These are phyloP conservation scores for Pipistrellus kuhlii DNA, from an alignment of 2,797 vertebrate genomes.

Conservation along the genomic window DNA sequence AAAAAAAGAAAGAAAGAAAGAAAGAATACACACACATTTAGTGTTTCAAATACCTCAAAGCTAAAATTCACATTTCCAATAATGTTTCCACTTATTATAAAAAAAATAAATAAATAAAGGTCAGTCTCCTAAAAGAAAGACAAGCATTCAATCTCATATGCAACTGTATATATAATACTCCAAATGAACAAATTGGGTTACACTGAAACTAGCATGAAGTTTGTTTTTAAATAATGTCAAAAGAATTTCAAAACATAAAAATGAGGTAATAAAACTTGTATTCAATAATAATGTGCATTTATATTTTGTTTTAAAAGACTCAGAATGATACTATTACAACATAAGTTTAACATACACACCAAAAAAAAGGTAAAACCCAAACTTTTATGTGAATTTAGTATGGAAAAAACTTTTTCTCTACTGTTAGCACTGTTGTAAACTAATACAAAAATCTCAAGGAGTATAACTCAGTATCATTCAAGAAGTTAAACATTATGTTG, in stretches of 20 bases:
- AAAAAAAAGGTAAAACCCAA: background rate
- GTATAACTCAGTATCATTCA: background rate
- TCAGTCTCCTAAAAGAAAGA: conserved; percentile 25
- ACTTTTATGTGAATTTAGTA: conserved; percentile 34
- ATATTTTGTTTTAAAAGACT: conserved; percentile 35
- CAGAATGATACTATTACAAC: background rate
- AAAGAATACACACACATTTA: conserved; percentile 2
- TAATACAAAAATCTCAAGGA: conserved; percentile 32
- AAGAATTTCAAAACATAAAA: conserved; percentile 43
- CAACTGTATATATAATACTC: background rate
- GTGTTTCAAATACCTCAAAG: conserved; percentile 51
- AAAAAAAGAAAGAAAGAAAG: background rate
- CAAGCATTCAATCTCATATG: background rate
- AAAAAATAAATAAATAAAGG: conserved; percentile 23
- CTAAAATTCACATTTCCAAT: conserved; percentile 40
- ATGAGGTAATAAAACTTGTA: conserved; percentile 7
- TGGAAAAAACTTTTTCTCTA: conserved; percentile 31
- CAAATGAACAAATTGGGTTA: background rate
- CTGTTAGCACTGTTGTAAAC: background rate
- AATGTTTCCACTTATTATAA: conserved; percentile 25
- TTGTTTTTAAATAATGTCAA: conserved; percentile 1
- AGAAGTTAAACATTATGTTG: conserved; percentile 52
- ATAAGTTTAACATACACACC: background rate
- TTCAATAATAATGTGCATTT: conserved; percentile 12
- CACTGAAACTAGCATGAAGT: background rate